Base-by-base conservation (phyloP, 2,888 invertebrate species). In the Eupithecia inturbata region DNA sequence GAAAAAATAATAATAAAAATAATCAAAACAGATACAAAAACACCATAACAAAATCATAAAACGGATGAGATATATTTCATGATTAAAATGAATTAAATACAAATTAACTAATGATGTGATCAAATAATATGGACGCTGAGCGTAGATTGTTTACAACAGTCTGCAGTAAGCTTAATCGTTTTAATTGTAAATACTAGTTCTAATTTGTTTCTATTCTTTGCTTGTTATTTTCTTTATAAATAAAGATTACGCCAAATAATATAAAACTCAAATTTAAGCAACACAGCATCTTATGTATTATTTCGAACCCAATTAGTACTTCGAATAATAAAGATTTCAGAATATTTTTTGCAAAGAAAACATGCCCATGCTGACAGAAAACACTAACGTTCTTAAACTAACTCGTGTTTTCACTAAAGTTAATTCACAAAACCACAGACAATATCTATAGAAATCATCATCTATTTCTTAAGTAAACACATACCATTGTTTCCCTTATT, bases 401-500 rank as follows among this genome's bases (percentile, higher is more conserved):
- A 2, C 0, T n/a, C n/a, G 7, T n/a, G 14, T 49, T n/a, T 49
- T 49, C 49, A 53, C 53, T 53, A 9, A 53, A 19, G n/a, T 49
- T 49, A 4, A 53, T 53, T 57, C 14, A 57, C 26, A 57, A 57
- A 26, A 12, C 57, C 57, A 57, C 26, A 22, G 5, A 57, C 57
- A 26, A 26, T 57, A n/a, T 26, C n/a, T 22, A 53, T 57, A 57
- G 22, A 57, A 57, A 57, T 26, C 57, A 57, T 53, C 53, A 3
- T 49, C n/a, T 53, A 53, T 57, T 5, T 31, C 28, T 3, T 19
- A 31, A 1, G 28, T 19, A 19, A 63, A 63, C 22, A 41, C 53
- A 72, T 82, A 94, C 94, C 93, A 75, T 92, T 85, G 49, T 89
- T 91, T 0, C 88, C 88, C 73, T 95, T 95, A 81, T 95, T 95